Evolutionary conservation across 2,888 invertebrate genomes (phyloP), one percentile per base, ranked within the genome.

Genomic region (Cinara cedri): DNA sequence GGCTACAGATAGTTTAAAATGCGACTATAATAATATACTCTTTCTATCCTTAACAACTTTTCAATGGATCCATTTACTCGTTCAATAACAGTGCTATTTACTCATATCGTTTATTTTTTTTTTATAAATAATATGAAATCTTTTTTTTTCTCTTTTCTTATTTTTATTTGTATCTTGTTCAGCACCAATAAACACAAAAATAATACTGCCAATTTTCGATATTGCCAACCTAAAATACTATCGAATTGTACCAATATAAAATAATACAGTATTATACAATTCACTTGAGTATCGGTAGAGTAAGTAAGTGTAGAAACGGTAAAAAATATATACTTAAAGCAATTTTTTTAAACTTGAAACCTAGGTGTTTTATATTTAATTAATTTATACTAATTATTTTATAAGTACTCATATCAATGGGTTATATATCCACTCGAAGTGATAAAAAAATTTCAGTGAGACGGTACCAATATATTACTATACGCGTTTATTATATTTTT

Each of bases 161-260:
- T 60, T 24, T 57, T 44, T 72, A 14, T n/a, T 21, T 8, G 34
- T 34, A 34, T 34, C 6, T 34, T 34, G 74, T 74, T 74, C 62
- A 1, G 42, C 63, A 74, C 42, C 51, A 13, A 24, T 21, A 42
- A 74, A 63, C 63, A 54, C 74, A 42, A 54, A 63, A 63, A 74
- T 51, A 16, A 74, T 21, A 72, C 26, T 13, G 14, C 24, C 16
- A 54, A 63, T 62, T 72, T 62, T 49, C 34, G 26, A 34, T 34
- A 34, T 72, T 72, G 16, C 26, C 49, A 72, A 62, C 72, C 8
- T 60, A 60, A 72, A 57, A 70, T 42, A 51, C 26, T 34, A 19
- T 14, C 13, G 24, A 49, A 26, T 13, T 34, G 19, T 66, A 34
- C 34, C 34, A 6, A 34, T 34, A 34, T 34, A 4, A 34, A 4